Evolutionary conservation across 2,113 vertebrate genomes (phyloP), one percentile per base, ranked within the genome.

Genomic region (Erpornis zantholeuca): DNA sequence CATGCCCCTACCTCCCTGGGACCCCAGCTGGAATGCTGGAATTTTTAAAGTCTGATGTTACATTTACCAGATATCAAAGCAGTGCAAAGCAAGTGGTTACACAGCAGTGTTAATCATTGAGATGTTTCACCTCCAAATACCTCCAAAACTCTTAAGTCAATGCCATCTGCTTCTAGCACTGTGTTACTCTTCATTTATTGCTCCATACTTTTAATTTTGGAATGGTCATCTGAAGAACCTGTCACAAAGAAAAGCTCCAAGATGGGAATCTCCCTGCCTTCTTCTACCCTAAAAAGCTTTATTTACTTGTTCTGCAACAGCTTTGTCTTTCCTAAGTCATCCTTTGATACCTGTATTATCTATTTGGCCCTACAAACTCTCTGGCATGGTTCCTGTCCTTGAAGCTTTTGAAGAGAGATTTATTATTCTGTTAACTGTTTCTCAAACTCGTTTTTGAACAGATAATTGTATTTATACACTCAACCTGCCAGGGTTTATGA

Each of bases 1-100:
- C 4, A 15, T 42, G 22, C 2, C 31, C 0, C 0, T 66, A 28
- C 3, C 29, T 73, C 6, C 12, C 31, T n/a, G 25, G n/a, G 5
- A 66, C 23, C 7, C 53, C 13, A 15, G 25, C n/a, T 68, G 40
- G 54, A 79, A 71, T 21, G 9, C 3, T 59, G 53, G 21, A 59
- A 36, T 47, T 94, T 91, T 91, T 82, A 7, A 86, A 82, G 40
- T 56, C 72, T 76, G 18, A 5, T 31, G 31, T 81, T 69, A 75
- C 12, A 20, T 75, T 87, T 78, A 52, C 16, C 10, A 52, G 19
- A 12, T 71, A 54, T 29, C 61, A 92, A 70, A 94, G 47, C 42
- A 87, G 11, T 19, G 36, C 36, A 82, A 88, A 92, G 45, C 25
- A 70, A 66, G 4, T 13, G 8, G 7, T 70, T 81, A 56, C 18